phyloP scores from a whole-genome alignment of 2,113 vertebrate genomes.

The Daubentonia madagascariensis region DNA sequence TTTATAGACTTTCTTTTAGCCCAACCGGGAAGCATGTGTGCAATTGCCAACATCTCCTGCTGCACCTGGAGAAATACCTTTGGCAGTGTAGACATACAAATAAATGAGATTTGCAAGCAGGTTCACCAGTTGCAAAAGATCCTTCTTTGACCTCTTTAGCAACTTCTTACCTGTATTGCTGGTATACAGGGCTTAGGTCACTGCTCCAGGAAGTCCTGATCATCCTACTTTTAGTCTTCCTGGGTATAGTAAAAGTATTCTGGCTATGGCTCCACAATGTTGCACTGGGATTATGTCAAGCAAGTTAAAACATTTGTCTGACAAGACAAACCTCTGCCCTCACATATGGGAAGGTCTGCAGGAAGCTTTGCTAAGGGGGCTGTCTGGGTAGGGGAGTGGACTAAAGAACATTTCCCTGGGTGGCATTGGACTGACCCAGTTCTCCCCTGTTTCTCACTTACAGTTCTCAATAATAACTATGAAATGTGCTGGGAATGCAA shows the following conservation, averaged over 20 bases:
- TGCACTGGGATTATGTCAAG: background rate
- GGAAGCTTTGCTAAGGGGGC: background rate
- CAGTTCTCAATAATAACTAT: background rate
- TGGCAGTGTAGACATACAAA: background rate
- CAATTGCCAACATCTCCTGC: background rate
- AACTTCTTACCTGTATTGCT: background rate
- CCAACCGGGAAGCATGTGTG: no score
- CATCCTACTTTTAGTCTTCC: background rate
- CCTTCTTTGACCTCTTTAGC: background rate
- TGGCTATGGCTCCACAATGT: background rate
- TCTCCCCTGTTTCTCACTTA: background rate
- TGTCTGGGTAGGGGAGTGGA: background rate
- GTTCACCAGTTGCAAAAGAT: background rate
- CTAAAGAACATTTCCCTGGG: background rate
- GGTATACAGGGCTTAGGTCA: background rate
- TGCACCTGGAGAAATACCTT: background rate
- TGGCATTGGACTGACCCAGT: background rate
- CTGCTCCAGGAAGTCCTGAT: background rate
- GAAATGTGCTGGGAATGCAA: background rate
- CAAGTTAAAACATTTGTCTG: background rate
- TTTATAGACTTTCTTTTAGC: background rate
- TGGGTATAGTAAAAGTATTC: background rate
- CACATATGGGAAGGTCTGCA: no score
- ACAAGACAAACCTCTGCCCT: background rate
- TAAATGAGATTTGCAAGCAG: background rate